A percentile compares a stretch with the other conserved stretches of the same genome.
These are phyloP conservation scores for Drosophila pruinosa DNA, from an alignment of 1,140 invertebrate species.

Conservation along the genomic window DNA sequence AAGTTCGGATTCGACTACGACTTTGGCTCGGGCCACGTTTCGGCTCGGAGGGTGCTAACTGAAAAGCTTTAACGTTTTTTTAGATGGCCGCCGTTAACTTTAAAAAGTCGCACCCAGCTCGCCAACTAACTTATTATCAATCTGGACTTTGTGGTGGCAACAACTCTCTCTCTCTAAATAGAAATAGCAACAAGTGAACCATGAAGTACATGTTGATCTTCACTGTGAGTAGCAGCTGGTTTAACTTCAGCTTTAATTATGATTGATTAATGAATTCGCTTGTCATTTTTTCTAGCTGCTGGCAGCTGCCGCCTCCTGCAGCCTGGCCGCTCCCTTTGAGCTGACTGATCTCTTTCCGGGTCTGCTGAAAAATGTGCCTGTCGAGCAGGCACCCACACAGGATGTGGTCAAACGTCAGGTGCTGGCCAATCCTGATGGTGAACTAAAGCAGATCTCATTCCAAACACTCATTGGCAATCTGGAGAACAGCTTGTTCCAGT, in stretches of 20 bases:
- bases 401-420: slow-evolving; percentile 71
- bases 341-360: slow-evolving; percentile 48
- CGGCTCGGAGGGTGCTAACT: slow-evolving; percentile 67
- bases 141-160: slow-evolving; percentile 58
- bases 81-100: slow-evolving; percentile 28
- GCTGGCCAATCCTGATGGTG: slow-evolving; percentile 49
- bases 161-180: slow-evolving; percentile 23
- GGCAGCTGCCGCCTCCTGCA: slow-evolving; percentile 21
- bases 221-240: slow-evolving; percentile 55
- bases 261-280: not conserved
- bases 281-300: slow-evolving; percentile 17
- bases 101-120: slow-evolving; percentile 58
- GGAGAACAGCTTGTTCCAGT: slow-evolving; percentile 71
- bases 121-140: slow-evolving; percentile 66
- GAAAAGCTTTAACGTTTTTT: slow-evolving; percentile 65
- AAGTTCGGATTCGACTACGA: slow-evolving; percentile 36
- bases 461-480: slow-evolving; percentile 67
- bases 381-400: slow-evolving; percentile 27
- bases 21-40: slow-evolving; percentile 22
- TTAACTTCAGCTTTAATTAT: no score
- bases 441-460: slow-evolving; percentile 72
- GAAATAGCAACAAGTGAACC: slow-evolving; percentile 26
- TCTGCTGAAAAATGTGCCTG: slow-evolving; percentile 12
- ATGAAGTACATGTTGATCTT: slow-evolving; percentile 70
- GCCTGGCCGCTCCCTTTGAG: slow-evolving; percentile 51